phyloP scores from a whole-genome alignment of 2,888 invertebrate genomes.

The Cremastinae sp. region DNA sequence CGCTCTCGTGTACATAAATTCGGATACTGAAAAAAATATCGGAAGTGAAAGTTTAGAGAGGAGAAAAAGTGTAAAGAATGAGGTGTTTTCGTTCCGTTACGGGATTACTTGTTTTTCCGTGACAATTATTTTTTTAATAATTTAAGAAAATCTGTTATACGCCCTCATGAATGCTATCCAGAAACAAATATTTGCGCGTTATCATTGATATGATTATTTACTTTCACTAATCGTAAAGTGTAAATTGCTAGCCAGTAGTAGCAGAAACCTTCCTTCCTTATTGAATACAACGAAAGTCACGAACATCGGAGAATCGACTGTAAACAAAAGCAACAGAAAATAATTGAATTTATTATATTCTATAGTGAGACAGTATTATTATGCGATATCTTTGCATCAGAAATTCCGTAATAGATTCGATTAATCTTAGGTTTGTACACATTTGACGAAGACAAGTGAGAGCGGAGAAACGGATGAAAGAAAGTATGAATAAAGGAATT shows the following conservation, averaged over 20 bases:
- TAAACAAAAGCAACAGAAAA: constrained; percentile 18
- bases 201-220: constrained; percentile 8
- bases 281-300: constrained; percentile 30
- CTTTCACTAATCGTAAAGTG: constrained; percentile 28
- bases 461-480: constrained; percentile 41
- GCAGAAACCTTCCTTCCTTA: constrained; percentile 29
- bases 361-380: constrained; percentile 59
- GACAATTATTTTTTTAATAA: constrained; percentile 52
- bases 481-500: constrained; percentile 28
- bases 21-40: constrained; percentile 20
- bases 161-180: constrained; percentile 41
- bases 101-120: constrained; percentile 48
- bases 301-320: constrained; percentile 2
- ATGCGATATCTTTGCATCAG: constrained; percentile 41
- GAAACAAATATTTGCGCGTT: constrained; percentile 25
- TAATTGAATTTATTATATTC: constrained; percentile 25
- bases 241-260: constrained; percentile 37
- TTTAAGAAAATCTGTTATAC: constrained; percentile 35
- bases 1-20: constrained; percentile 45
- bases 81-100: constrained; percentile 7
- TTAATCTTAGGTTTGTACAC: constrained; percentile 25
- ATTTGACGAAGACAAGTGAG: constrained; percentile 59
- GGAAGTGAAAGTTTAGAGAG: constrained; percentile 13
- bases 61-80: constrained; percentile 26
- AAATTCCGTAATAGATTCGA: constrained; percentile 40